Evolutionary conservation across 2,888 invertebrate species (phyloP), one percentile per base, ranked within the genome.

Genomic region (Drosophila mimica): DNA sequence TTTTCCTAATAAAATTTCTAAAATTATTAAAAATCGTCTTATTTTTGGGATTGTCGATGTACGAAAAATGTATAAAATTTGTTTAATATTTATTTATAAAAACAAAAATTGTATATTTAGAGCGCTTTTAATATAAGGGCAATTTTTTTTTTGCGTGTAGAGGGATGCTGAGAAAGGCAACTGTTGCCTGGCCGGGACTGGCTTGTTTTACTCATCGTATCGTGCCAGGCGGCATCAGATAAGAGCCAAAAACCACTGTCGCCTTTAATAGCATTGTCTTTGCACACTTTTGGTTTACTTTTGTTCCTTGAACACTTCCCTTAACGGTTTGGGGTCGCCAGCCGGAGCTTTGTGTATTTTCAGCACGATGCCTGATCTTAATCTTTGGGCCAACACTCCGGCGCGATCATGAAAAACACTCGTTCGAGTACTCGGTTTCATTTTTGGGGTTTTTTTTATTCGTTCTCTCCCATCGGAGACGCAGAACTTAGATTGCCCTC

Each of bases 301-400:
- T 81, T 87, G 84, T 81, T 74, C 68, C 73, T 65, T 66, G 76
- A 89, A 87, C 88, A 88, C 82, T 79, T 83, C 69, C 70, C 67
- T 49, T 63, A 77, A 57, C 57, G 30, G 57, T 31, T 15, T 25
- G 25, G 31, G 28, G 48, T 38, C 28, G 40, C 65, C 31, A 54
- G 25, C 25, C 25, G 25, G 25, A 25, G 28, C 62, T 51, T 61
- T 61, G 53, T 30, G 79, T 62, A 70, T 51, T 63, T 40, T 63
- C 49, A 30, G 82, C 79, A 82, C 83, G 80, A 52, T 77, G 77
- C 68, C 43, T 56, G 81, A 81, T 72, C 74, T 53, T 78, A 61
- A 79, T 81, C 78, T 56, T 8, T 11, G 54, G 17, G 25, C 46
- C 76, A 52, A 76, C 66, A 67, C 52, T 81, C 67, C 61, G 67